Evolutionary conservation across 2,888 invertebrate genomes (phyloP).

Genomic region (Dynastes hyllus): DNA sequence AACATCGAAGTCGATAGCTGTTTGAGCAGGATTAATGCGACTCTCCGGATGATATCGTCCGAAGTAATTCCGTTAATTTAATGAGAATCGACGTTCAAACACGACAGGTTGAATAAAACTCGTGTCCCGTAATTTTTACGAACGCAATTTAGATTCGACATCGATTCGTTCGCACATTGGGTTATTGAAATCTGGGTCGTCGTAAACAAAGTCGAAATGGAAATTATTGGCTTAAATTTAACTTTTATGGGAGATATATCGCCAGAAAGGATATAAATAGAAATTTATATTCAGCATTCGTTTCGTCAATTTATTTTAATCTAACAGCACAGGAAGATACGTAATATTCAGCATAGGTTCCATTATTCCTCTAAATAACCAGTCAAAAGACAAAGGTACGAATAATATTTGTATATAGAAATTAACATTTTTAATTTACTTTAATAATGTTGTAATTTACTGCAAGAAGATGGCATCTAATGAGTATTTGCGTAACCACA

Average conservation of each 20-base stretch:
- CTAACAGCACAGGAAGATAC: too few species aligned
- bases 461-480: too few species aligned
- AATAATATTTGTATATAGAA: too few species aligned
- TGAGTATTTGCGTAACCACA: too few species aligned
- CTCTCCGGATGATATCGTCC: neutral
- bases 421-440: too few species aligned
- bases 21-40: neutral
- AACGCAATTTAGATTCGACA: slow-evolving; percentile 20
- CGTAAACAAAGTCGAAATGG: neutral
- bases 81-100: slow-evolving; percentile 23
- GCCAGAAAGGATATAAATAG: neutral
- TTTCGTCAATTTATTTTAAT: neutral
- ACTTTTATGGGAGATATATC: neutral
- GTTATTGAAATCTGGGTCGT: slow-evolving; percentile 21
- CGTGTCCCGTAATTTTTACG: neutral
- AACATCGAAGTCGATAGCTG: neutral
- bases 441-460: too few species aligned
- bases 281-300: neutral
- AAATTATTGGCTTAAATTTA: slow-evolving; percentile 4
- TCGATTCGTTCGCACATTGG: neutral
- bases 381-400: too few species aligned
- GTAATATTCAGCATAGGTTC: too few species aligned
- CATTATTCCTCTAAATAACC: too few species aligned
- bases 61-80: slow-evolving; percentile 25
- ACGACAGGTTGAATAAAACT: slow-evolving; percentile 10